Base-by-base conservation (phyloP, 2,888 invertebrate genomes). In the Caenorhabditis sp. region DNA sequence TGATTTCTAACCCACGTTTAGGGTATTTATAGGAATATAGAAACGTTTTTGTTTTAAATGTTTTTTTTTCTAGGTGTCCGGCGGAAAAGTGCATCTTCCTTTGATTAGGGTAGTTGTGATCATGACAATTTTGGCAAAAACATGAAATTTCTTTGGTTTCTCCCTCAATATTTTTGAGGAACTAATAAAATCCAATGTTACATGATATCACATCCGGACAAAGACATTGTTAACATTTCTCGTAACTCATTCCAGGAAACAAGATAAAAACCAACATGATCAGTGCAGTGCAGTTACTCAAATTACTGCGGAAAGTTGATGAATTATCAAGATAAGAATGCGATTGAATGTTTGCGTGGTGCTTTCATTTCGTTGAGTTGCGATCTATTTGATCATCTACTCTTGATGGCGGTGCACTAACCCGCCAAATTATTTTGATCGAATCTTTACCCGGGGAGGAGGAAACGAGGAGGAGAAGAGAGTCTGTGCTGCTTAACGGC, bases 341-440 rank as follows among this genome's bases (percentile, higher is more conserved):
- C 53, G n/a, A 74, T 72, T 40, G 50, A 74, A 65, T 76, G 76
- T 76, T 76, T 76, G 76, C 67, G 76, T 76, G 76, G 67, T 67
- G 53, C 67, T 67, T 76, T 60, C 76, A 47, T 35, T 60, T 24
- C 44, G 44, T 61, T 51, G 76, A 76, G 76, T 68, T 60, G 67
- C 76, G 61, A 76, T 76, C 61, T 76, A 76, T 76, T 76, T 76
- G 76, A 76, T 76, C 67, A 76, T 76, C 76, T 67, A 76, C 76
- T 76, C 76, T 67, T 74, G 74, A 58, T 76, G 32, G 64, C 35
- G 58, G 64, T 67, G 76, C 67, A 76, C 76, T 76, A 76, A 76
- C 76, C 76, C 76, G 76, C 76, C 76, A 76, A 76, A 61, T 76
- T 76, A 76, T 76, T 76, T 76, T 76, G 76, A 76, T 76, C 61